Percentiles rank a stretch among this genome's conserved stretches.
phyloP scores from a whole-genome alignment of 2,113 vertebrate species.

The Callorhinus ursinus region DNA sequence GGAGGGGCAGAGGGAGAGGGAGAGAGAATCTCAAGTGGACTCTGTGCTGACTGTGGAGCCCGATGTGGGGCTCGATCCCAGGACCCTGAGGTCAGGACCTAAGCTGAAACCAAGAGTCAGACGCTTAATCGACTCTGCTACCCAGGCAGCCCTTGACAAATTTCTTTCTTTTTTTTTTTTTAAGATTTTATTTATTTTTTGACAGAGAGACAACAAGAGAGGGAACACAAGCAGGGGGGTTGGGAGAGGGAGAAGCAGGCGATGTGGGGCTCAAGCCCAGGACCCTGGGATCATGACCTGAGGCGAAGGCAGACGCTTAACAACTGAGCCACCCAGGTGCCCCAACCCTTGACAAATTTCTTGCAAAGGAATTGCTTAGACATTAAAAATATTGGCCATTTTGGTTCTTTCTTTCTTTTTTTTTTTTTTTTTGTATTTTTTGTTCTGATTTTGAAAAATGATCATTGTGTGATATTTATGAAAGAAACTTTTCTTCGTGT shows the following conservation, averaged over 20 bases:
- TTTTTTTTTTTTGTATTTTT: not conserved
- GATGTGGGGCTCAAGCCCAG: too few relatives aligned
- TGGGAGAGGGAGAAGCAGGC: too few relatives aligned
- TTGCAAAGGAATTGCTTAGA: not conserved
- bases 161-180: not conserved
- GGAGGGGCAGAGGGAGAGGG: not conserved
- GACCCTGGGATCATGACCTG: too few relatives aligned
- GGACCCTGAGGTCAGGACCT: not conserved
- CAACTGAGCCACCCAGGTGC: not conserved
- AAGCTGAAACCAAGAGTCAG: not conserved
- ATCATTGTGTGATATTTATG: slow-evolving; percentile 8
- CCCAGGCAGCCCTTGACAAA: not conserved
- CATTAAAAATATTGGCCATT: not conserved
- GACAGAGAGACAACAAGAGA: too few relatives aligned
- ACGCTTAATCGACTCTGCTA: not conserved
- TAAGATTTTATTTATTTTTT: too few relatives aligned
- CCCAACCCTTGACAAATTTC: not conserved
- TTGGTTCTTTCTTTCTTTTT: not conserved
- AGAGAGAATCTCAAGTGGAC: not conserved
- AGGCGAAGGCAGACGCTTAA: too few relatives aligned
- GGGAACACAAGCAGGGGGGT: too few relatives aligned
- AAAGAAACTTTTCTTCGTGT: not conserved
- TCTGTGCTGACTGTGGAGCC: not conserved
- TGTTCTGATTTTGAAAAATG: not conserved
- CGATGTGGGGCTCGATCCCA: not conserved